Base-by-base conservation (phyloP, 1,140 invertebrate species). In the Dolichoris vasculosae region DNA sequence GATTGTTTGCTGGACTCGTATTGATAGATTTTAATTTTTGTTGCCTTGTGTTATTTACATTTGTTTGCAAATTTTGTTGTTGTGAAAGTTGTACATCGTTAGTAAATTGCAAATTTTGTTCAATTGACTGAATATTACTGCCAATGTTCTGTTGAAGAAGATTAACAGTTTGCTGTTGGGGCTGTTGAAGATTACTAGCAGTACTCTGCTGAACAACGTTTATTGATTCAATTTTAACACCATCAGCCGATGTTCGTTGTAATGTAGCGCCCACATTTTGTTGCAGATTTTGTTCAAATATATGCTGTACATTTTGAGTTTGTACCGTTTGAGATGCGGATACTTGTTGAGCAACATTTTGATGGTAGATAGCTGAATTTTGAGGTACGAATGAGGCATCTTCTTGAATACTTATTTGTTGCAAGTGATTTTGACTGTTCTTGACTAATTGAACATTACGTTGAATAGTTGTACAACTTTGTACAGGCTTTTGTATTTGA, bases 271-370 rank as follows among this genome's bases (percentile, higher is more conserved):
- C 86, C 63, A 90, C 80, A 80, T 90, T 91, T 64, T 79, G 67
- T 76, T 91, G 90, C 51, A 91, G 75, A 88, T 89, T 92, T 64
- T 92, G 92, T 69, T 93, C 91, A 46, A 92, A 91, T 26, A 92
- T 90, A 40, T 93, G 90, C 76, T 93, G 92, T 26, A 92, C 88
- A 82, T 93, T 93, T 82, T 93, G 89, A 9, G 90, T 90, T 79
- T 93, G 93, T 7, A 93, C 89, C 1, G 90, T 90, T 83, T 93
- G 92, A 40, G 71, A 67, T 7, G 91, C 88, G 2, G 92, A 91
- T 67, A 93, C 90, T 75, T 93, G 91, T 51, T 92, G 90, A 3
- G 87, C 86, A n/a, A 90, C 86, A 85, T 91, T 91, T 55, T 91
- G 88, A 78, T 90, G 90, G 76, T 90, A 89, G n/a, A 89, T 86